Evolutionary conservation across 2,797 vertebrate species (phyloP).

Genomic region (Mormyrus hasselquistii): DNA sequence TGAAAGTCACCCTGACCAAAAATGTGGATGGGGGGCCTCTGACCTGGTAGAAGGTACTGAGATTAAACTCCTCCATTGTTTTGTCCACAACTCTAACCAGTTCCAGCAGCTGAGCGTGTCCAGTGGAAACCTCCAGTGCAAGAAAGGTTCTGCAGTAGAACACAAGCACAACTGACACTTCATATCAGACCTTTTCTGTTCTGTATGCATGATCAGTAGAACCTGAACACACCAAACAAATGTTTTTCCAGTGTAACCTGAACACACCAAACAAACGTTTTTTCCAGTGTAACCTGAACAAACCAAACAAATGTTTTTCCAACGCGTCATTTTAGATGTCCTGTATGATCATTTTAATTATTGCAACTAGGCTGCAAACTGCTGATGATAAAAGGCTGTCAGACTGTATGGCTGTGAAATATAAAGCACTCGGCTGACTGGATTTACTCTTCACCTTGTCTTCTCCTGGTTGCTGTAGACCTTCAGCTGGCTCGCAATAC

Average conservation of each 20-base stretch:
- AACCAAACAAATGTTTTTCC: not conserved
- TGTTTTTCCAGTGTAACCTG: not conserved
- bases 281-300: no score
- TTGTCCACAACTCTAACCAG: constrained; percentile 69
- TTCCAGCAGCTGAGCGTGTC: constrained; percentile 68
- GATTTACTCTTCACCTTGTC: constrained; percentile 66
- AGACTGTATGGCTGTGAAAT: not conserved
- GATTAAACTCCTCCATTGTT: constrained; percentile 73
- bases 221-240: not conserved
- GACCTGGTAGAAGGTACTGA: constrained; percentile 81
- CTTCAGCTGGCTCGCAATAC: constrained; percentile 69
- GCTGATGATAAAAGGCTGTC: not conserved
- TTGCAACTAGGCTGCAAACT: not conserved
- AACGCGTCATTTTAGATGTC: not conserved
- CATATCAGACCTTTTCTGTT: not conserved
- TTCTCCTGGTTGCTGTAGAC: constrained; percentile 85
- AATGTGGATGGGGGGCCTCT: not conserved
- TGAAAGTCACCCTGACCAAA: not conserved
- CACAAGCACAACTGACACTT: not conserved
- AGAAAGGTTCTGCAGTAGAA: constrained; percentile 64
- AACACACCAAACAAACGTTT: no score
- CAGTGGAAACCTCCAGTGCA: constrained; percentile 67
- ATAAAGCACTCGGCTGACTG: not conserved
- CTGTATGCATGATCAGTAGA: not conserved
- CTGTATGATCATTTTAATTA: not conserved